A percentile compares a stretch with the other conserved stretches of the same genome.
These are phyloP conservation scores for Steinernema khuongi DNA, from an alignment of 1,140 invertebrate species.

Conservation along the genomic window DNA sequence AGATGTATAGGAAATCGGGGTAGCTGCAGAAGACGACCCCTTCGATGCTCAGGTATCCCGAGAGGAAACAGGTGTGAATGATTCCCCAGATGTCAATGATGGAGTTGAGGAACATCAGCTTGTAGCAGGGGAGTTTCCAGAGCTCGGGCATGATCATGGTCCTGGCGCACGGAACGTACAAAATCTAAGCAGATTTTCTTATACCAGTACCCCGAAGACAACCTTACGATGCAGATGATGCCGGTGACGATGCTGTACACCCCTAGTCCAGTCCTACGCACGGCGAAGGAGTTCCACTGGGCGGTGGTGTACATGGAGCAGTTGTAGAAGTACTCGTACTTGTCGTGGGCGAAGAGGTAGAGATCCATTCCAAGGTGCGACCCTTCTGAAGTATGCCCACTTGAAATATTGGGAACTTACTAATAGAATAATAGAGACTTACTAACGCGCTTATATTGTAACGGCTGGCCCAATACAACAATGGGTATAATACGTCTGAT, in stretches of 20 bases:
- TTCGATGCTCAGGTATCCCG: not conserved
- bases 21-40: not conserved
- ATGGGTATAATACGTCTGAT: too few species aligned
- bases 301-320: not conserved
- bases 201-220: too few species aligned
- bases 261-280: not conserved
- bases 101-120: not conserved
- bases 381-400: too few species aligned
- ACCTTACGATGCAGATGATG: not conserved
- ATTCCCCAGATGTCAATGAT: not conserved
- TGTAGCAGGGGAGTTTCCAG: not conserved
- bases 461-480: too few species aligned
- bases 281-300: not conserved
- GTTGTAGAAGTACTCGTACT: slow-evolving; percentile 7
- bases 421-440: too few species aligned
- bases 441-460: too few species aligned
- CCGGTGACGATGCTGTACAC: not conserved
- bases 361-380: slow-evolving; percentile 1
- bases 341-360: not conserved
- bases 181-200: too few species aligned
- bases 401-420: too few species aligned
- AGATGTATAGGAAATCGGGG: not conserved
- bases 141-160: not conserved
- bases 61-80: not conserved
- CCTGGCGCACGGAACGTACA: not conserved